These are phyloP conservation scores for Pseudomyrmex pallidus DNA, from an alignment of 1,140 invertebrate genomes.

Conservation along the genomic window DNA sequence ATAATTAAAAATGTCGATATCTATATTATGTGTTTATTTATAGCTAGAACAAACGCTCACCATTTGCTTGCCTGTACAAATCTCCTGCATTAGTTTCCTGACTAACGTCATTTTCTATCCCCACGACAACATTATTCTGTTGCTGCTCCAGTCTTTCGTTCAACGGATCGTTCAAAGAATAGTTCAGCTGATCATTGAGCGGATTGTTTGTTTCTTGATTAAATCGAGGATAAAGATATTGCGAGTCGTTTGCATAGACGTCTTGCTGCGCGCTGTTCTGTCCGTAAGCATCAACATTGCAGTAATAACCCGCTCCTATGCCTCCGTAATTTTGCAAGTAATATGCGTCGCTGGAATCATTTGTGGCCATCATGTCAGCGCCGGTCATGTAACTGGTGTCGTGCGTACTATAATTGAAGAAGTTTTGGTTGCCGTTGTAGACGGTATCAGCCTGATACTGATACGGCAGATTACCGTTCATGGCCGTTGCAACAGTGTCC, in stretches of 20 bases:
- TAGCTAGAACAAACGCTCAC: constrained; percentile 47
- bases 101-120: constrained; percentile 40
- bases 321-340: constrained; percentile 66
- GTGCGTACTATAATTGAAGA: constrained; percentile 48
- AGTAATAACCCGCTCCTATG: constrained; percentile 46
- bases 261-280: constrained; percentile 47
- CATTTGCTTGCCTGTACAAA: constrained; percentile 48
- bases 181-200: background rate
- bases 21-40: constrained; percentile 8
- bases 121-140: constrained; percentile 16
- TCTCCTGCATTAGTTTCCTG: constrained; percentile 41
- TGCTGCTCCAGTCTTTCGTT: constrained; percentile 25
- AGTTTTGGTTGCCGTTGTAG: constrained; percentile 61
- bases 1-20: constrained; percentile 23
- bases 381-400: constrained; percentile 56
- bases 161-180: constrained; percentile 4
- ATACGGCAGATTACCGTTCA: constrained; percentile 32
- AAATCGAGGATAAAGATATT: constrained; percentile 49
- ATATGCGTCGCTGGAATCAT: constrained; percentile 50
- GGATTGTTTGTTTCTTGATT: constrained; percentile 32
- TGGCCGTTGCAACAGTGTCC: background rate
- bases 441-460: constrained; percentile 53
- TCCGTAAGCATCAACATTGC: constrained; percentile 28
- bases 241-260: constrained; percentile 30
- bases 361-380: constrained; percentile 40